Conservation (phyloP, 2,888 invertebrate genomes). For the Conomelus anceps region DNA sequence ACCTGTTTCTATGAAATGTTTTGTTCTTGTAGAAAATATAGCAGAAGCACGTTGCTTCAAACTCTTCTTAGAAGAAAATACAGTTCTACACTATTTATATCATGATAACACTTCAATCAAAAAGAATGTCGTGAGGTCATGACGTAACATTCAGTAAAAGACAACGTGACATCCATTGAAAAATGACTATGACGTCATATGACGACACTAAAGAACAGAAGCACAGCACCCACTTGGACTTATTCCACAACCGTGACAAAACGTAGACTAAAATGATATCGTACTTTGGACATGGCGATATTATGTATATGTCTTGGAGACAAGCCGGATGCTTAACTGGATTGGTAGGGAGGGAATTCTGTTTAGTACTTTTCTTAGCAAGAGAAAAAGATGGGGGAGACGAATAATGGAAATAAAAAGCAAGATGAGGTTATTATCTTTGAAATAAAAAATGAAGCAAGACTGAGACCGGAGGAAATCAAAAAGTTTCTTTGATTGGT, state of each 20-base stretch:
- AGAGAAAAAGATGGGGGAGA: background rate
- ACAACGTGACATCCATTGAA: background rate
- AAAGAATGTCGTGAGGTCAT: too few relatives aligned
- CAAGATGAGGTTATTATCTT: background rate
- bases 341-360: background rate
- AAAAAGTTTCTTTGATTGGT: background rate
- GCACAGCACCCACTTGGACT: background rate
- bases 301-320: background rate
- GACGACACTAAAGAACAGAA: background rate
- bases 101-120: too few relatives aligned
- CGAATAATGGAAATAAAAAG: background rate
- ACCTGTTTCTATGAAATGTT: too few relatives aligned
- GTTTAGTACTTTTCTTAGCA: background rate
- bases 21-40: too few relatives aligned
- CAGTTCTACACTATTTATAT: too few relatives aligned
- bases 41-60: too few relatives aligned
- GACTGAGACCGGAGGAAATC: background rate
- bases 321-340: background rate
- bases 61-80: too few relatives aligned
- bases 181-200: background rate
- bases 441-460: background rate
- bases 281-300: background rate
- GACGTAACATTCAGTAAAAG: background rate
- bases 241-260: background rate
- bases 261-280: background rate